Evolutionary conservation across 2,797 vertebrate species (phyloP), one percentile per base, ranked within the genome.

Genomic region (Muraenolepis orangiensis): DNA sequence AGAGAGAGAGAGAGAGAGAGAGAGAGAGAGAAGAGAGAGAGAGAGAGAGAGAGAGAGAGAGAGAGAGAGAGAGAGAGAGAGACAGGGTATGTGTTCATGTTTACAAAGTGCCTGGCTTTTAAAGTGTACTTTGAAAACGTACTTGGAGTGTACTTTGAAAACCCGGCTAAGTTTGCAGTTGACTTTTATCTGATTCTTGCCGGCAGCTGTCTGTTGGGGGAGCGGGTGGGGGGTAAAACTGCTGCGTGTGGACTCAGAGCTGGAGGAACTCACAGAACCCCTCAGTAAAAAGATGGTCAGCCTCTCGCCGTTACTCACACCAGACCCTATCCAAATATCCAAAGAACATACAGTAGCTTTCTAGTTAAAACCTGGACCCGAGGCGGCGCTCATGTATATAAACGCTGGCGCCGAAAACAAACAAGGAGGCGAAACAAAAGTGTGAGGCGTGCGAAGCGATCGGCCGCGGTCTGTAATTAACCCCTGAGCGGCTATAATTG

Each of bases 401-500:
- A 67, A 67, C 68, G 66, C 26, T 28, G 66, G 29, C 34, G 20
- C 20, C 26, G 28, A 20, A 46, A 57, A 71, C 72, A 76, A 61
- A 71, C 14, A 46, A 31, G 26, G 20, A 34, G 16, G n/a, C n/a
- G n/a, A n/a, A 67, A 30, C 66, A 67, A 67, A 67, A 67, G 30
- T 30, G 16, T 8, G 26, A 8, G n/a, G n/a, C n/a, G n/a, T n/a
- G n/a, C 16, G 4, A 18, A 36, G 8, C 71, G 40, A 66, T 12
- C 74, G 29, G 46, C 68, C 14, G 16, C 29, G 71, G 78, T 71
- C 67, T 40, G 66, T 51, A 69, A 80, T 78, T 78, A 82, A 82
- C 72, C 68, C 42, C 32, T 57, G 36, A 74, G 77, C 18, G 76
- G 46, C 79, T 76, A 75, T 83, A 70, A 71, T 70, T 68, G 26